Evolutionary conservation across 2,113 vertebrate species (phyloP).

Genomic region (Choloepus hoffmanni): DNA sequence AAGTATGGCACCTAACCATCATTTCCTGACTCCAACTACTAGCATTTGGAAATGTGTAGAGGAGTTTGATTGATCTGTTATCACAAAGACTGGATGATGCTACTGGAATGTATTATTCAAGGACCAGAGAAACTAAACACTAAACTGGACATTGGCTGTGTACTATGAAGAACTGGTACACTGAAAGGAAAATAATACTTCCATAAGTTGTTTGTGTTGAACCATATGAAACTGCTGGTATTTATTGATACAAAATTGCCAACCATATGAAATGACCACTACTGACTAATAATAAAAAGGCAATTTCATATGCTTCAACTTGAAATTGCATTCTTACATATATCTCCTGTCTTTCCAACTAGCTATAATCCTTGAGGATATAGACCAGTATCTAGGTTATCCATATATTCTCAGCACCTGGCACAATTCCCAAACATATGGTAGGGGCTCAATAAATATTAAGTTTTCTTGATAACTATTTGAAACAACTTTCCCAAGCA

Average conservation of each 20-base stretch:
- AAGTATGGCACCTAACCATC: neutral
- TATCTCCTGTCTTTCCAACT: neutral
- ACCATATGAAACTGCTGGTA: neutral
- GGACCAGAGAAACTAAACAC: neutral
- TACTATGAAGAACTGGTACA: neutral
- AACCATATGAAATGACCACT: neutral
- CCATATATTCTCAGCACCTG: neutral
- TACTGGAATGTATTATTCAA: neutral
- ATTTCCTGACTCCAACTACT: no score
- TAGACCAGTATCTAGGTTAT: neutral
- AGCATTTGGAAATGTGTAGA: neutral
- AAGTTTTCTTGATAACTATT: neutral
- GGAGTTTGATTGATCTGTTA: neutral
- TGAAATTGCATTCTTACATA: neutral
- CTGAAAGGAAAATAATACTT: neutral
- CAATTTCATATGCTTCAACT: neutral
- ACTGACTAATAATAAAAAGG: slow-evolving; percentile 13
- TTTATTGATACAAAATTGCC: neutral
- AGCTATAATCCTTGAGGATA: neutral
- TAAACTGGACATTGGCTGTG: neutral
- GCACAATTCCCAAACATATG: neutral
- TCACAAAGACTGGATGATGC: neutral
- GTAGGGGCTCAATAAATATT: neutral
- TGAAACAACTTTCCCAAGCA: neutral
- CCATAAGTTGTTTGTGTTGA: neutral